phyloP scores from a whole-genome alignment of 53 echinoderm and acorn worm species.

The Paelopatides confundens region DNA sequence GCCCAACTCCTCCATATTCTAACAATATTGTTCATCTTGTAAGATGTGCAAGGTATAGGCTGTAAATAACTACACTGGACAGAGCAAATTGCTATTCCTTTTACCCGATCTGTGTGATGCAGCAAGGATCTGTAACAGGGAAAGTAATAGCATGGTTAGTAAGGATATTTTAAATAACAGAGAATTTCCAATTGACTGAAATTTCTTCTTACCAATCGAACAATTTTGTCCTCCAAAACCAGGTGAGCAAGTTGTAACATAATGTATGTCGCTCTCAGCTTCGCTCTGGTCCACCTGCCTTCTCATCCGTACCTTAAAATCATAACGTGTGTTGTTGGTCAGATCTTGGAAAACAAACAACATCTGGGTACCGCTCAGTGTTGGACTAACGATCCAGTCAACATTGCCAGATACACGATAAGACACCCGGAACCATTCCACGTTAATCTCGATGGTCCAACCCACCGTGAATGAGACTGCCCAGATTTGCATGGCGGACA shows the following conservation, averaged over 20 bases:
- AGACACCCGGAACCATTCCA: slow-evolving; percentile 75
- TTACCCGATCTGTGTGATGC: background rate
- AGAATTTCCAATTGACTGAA: background rate
- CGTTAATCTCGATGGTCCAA: slow-evolving; percentile 80
- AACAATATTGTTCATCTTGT: too few relatives aligned
- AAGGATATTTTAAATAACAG: background rate
- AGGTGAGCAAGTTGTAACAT: slow-evolving; percentile 65
- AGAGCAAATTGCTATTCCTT: background rate
- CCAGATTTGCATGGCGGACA: slow-evolving; percentile 72
- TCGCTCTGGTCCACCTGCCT: slow-evolving; percentile 62
- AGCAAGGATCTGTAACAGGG: too few relatives aligned
- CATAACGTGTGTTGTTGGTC: slow-evolving; percentile 63
- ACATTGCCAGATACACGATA: slow-evolving; percentile 53
- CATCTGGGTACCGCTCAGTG: slow-evolving; percentile 69
- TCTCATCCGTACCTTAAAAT: slow-evolving; percentile 70
- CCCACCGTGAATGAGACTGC: slow-evolving; percentile 77
- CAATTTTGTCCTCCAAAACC: slow-evolving; percentile 81
- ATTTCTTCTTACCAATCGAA: slow-evolving; percentile 64
- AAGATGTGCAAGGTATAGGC: too few relatives aligned
- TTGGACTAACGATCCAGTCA: slow-evolving; percentile 55
- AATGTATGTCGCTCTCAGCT: slow-evolving; percentile 39
- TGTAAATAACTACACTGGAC: too few relatives aligned
- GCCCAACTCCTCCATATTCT: too few relatives aligned
- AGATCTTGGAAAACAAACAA: slow-evolving; percentile 78
- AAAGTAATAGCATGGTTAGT: too few relatives aligned